phyloP scores from a whole-genome alignment of 1,140 invertebrate genomes.

The Mycetomoellerius zeteki region DNA sequence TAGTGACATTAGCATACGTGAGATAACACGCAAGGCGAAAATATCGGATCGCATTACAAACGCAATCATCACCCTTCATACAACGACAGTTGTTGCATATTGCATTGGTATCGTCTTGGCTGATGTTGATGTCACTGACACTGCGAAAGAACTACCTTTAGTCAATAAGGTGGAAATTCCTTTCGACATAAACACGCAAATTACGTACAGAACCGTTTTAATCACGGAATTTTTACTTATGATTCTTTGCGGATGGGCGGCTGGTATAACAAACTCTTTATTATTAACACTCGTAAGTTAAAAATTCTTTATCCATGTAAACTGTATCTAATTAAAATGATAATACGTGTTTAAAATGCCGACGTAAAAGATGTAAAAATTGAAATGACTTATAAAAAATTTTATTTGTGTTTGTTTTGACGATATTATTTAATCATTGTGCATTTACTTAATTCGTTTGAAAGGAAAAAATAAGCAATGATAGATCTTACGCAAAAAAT shows the following conservation, averaged over 20 bases:
- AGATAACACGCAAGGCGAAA: conserved; percentile 16
- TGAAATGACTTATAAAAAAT: background rate
- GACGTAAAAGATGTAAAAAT: background rate
- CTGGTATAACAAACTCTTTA: conserved; percentile 33
- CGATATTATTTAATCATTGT: background rate
- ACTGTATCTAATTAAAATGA: background rate
- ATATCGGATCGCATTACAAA: conserved; percentile 39
- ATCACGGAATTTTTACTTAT: background rate
- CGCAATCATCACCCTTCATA: background rate
- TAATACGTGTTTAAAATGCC: background rate
- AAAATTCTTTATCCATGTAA: background rate
- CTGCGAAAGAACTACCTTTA: background rate
- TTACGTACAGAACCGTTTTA: conserved; percentile 3
- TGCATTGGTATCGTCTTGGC: conserved; percentile 6
- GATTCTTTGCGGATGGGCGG: conserved; percentile 3
- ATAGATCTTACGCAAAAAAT: too few relatives aligned
- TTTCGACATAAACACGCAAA: background rate
- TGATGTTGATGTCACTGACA: background rate
- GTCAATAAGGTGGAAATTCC: conserved; percentile 19
- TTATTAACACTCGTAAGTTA: conserved; percentile 30
- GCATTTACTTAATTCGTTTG: background rate
- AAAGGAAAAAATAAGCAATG: too few relatives aligned
- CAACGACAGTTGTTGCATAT: background rate
- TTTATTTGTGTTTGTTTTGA: background rate
- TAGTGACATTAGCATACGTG: background rate